Evolutionary conservation across 1,140 invertebrate species (phyloP), one percentile per base, ranked within the genome.

Genomic region (Macrocentrus cingulum): DNA sequence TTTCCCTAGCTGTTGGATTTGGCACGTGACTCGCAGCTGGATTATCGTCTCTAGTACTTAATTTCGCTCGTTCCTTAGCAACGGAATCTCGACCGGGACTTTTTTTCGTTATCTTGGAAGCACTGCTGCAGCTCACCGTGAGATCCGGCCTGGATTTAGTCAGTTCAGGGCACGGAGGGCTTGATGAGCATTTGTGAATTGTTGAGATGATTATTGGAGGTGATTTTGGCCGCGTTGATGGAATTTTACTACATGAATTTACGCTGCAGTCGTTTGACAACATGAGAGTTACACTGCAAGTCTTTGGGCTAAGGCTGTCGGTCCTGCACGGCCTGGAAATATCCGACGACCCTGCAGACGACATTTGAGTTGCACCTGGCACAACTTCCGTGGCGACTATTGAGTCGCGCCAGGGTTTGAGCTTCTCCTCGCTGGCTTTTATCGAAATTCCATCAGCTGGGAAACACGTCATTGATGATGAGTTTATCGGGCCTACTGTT

Each of bases 381-480:
- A 37, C 46, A 39, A 23, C 63, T 48, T 66, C 67, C 15, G 65
- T 71, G 11, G 56, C 36, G n/a, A n/a, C n/a, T n/a, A n/a, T n/a
- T n/a, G n/a, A n/a, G n/a, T n/a, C n/a, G 37, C 63, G 63, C 70
- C 69, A 75, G 9, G 65, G 41, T 13, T 65, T 66, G 15, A 56
- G n/a, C 49, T 65, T 68, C 4, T 67, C 66, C 15, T 72, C 67
- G 48, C 45, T 18, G 20, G 15, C 11, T 8, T 36, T n/a, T 20
- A 18, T 18, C 4, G 66, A 4, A 23, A 53, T 48, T 41, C 71
- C 67, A 45, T 75, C 71, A 25, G 56, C 22, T 18, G 66, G 56
- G 56, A 73, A 75, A 52, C 71, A 69, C 11, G 70, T 68, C 15
- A 72, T 39, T 46, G 73, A 74, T 13, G 71, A 61, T 11, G 64